Percentiles rank a stretch among this genome's conserved stretches.
phyloP scores from a whole-genome alignment of 2,113 vertebrate genomes.

The Calyptommatus sinebrachiatus region DNA sequence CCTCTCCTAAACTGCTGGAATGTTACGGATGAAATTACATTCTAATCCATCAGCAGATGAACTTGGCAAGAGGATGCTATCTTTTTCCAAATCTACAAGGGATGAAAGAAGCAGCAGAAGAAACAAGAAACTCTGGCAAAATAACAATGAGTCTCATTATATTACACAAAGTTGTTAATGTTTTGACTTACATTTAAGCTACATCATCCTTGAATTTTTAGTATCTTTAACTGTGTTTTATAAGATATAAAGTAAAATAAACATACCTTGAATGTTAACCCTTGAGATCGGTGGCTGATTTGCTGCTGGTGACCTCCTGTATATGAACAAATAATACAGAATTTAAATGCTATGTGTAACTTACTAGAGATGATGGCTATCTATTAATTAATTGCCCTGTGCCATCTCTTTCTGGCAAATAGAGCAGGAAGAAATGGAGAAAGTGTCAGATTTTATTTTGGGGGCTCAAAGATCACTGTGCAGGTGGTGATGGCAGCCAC shows the following conservation, averaged over 20 bases:
- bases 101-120: too few relatives aligned
- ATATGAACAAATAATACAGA: constrained; percentile 35
- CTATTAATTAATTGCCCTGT: neutral
- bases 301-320: constrained; percentile 87
- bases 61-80: neutral
- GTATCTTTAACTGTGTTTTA: neutral
- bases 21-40: neutral
- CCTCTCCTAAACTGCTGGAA: too few relatives aligned
- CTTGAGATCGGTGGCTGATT: constrained; percentile 84
- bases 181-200: neutral
- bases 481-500: too few relatives aligned
- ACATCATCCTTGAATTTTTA: neutral
- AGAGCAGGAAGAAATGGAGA: too few relatives aligned
- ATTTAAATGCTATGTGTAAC: constrained; percentile 9
- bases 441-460: too few relatives aligned
- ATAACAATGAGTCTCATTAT: neutral
- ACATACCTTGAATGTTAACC: constrained; percentile 88
- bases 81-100: neutral
- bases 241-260: neutral
- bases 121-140: neutral
- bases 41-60: neutral
- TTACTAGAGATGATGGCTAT: neutral
- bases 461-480: too few relatives aligned
- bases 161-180: neutral
- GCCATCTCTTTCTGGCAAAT: neutral